Conservation (phyloP, 2,113 vertebrate genomes). For the Micromys minutus region DNA sequence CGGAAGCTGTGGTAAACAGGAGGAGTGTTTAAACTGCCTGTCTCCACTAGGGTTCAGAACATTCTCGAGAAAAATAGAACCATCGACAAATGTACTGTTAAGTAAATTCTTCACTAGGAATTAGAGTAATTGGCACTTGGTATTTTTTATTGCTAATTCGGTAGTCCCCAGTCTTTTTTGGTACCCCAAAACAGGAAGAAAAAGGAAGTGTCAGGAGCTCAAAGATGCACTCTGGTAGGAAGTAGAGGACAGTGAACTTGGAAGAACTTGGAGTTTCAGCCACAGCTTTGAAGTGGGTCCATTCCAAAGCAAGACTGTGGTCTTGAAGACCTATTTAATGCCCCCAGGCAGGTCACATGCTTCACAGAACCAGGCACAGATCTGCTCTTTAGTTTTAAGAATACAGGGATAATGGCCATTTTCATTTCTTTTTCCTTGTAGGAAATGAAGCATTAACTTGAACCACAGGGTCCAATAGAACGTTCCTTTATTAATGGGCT, state of each 20-base stretch:
- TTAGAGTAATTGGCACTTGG: background rate
- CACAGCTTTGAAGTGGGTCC: background rate
- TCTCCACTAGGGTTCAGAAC: conserved; percentile 46
- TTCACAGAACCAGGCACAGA: background rate
- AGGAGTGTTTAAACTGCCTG: conserved; percentile 52
- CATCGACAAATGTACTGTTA: conserved; percentile 60
- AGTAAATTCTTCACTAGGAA: background rate
- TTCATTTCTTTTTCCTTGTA: background rate
- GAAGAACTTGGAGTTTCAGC: background rate
- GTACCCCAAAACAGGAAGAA: conserved; percentile 16
- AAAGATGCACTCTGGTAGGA: conserved; percentile 27
- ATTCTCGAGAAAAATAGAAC: background rate
- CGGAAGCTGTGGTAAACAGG: conserved; percentile 1
- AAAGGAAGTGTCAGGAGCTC: conserved; percentile 57
- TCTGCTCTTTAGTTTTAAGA: background rate
- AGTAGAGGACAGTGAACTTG: conserved; percentile 64
- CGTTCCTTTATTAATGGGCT: background rate
- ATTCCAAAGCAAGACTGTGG: background rate
- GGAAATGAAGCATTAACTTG: conserved; percentile 1
- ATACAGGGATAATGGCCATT: background rate
- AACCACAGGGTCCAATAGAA: background rate
- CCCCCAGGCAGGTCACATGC: background rate
- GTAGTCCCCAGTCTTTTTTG: conserved; percentile 51
- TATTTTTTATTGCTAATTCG: conserved; percentile 22
- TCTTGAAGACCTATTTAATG: background rate